phyloP scores from a whole-genome alignment of 2,888 invertebrate species.

The Melipona bicolor region DNA sequence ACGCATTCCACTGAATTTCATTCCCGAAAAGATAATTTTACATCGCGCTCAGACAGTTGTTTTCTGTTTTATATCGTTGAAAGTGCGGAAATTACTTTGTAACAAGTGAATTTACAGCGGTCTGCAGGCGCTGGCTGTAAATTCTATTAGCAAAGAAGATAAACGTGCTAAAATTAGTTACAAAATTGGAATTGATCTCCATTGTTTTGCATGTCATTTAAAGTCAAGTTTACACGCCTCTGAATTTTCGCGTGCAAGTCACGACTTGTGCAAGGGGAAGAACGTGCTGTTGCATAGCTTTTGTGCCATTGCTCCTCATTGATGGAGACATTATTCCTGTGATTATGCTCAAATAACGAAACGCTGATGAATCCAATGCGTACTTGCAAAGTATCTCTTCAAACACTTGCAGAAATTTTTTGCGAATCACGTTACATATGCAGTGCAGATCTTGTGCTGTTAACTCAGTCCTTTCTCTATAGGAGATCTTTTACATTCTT shows the following conservation, averaged over 20 bases:
- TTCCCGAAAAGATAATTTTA: too few relatives aligned
- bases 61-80: too few relatives aligned
- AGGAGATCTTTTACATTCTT: too few relatives aligned
- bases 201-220: not conserved
- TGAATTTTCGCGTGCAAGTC: not conserved
- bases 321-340: not conserved
- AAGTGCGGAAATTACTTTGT: not conserved
- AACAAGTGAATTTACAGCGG: not conserved
- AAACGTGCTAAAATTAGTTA: not conserved
- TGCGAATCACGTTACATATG: not conserved
- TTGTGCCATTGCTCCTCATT: too few relatives aligned
- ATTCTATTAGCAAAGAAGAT: too few relatives aligned
- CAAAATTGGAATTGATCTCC: not conserved
- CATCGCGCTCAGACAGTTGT: too few relatives aligned
- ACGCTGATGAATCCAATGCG: not conserved
- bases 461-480: too few relatives aligned
- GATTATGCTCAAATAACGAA: not conserved
- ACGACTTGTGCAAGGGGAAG: not conserved
- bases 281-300: slow-evolving; percentile 16
- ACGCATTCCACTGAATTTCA: too few relatives aligned
- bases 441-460: not conserved
- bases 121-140: not conserved
- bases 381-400: not conserved
- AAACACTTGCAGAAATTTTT: not conserved
- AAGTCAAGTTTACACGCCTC: not conserved